A percentile compares a stretch with the other conserved stretches of the same genome.
These are phyloP conservation scores for Zhengitettix transpicula DNA, from an alignment of 2,888 invertebrate species.

Conservation along the genomic window DNA sequence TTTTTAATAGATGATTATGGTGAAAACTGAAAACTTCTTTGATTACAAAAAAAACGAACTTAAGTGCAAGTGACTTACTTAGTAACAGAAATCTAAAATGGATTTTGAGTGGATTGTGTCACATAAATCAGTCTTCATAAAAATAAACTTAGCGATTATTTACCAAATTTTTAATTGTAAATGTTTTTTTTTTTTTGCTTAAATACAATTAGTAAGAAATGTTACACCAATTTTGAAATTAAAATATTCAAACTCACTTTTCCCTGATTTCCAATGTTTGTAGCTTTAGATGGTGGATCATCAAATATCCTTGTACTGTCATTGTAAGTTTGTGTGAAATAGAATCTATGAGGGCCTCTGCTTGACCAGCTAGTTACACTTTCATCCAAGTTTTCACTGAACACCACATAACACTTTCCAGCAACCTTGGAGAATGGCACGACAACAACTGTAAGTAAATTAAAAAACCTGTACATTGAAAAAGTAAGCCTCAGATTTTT, in stretches of 20 bases:
- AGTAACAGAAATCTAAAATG: too few species aligned
- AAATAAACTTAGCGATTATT: not conserved
- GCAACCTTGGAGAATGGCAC: slow-evolving; percentile 41
- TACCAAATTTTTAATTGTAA: not conserved
- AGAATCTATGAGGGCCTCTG: slow-evolving; percentile 51
- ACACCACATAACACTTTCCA: slow-evolving; percentile 52
- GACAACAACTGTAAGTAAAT: slow-evolving; percentile 27
- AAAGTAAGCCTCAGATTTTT: slow-evolving; percentile 1
- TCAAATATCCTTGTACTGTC: slow-evolving; percentile 33
- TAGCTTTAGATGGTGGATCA: slow-evolving; percentile 44
- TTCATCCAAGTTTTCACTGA: slow-evolving; percentile 39
- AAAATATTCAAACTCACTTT: slow-evolving; percentile 21
- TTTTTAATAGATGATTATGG: too few species aligned
- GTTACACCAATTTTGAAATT: too few species aligned
- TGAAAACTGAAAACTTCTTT: too few species aligned
- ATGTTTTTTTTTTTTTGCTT: not conserved
- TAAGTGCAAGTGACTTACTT: too few species aligned
- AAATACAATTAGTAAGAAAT: not conserved
- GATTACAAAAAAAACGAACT: too few species aligned
- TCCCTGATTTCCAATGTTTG: slow-evolving; percentile 37
- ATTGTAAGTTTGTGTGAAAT: slow-evolving; percentile 54
- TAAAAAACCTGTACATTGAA: slow-evolving; percentile 7
- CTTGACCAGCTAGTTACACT: slow-evolving; percentile 40
- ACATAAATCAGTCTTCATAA: not conserved
- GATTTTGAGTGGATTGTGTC: not conserved